Percentiles rank a stretch among this genome's conserved stretches.
Conservation (phyloP, 2,888 invertebrate species). For the Schizotus pectinicornis region DNA sequence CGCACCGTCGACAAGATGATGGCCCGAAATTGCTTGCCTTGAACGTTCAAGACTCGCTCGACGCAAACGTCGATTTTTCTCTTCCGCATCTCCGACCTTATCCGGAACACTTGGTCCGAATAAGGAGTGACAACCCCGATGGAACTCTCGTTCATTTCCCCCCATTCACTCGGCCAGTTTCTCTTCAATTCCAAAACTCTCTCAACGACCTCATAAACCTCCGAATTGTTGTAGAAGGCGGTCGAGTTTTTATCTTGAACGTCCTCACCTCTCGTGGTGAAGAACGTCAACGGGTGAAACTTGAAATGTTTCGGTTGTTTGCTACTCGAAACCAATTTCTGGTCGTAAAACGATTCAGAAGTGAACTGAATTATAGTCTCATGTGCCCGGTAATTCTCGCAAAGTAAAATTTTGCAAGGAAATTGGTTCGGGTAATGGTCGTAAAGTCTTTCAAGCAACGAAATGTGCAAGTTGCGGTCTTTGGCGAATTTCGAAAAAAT, state of each 20-base stretch:
- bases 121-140: slow-evolving; percentile 88
- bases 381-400: slow-evolving; percentile 85
- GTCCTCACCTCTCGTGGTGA: slow-evolving; percentile 80
- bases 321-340: slow-evolving; percentile 75
- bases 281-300: slow-evolving; percentile 79
- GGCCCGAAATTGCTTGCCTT: slow-evolving; percentile 86
- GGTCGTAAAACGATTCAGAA: slow-evolving; percentile 81
- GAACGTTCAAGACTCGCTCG: slow-evolving; percentile 82
- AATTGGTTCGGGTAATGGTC: slow-evolving; percentile 76
- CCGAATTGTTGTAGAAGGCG: slow-evolving; percentile 82
- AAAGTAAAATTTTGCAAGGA: slow-evolving; percentile 79
- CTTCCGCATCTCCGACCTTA: slow-evolving; percentile 77
- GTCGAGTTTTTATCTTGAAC: slow-evolving; percentile 79
- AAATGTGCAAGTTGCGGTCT: slow-evolving; percentile 73
- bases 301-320: slow-evolving; percentile 73
- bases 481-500: slow-evolving; percentile 77
- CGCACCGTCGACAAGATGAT: slow-evolving; percentile 81
- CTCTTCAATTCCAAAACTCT: slow-evolving; percentile 73
- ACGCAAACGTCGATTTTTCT: slow-evolving; percentile 77
- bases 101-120: slow-evolving; percentile 78
- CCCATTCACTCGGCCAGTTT: slow-evolving; percentile 79
- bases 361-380: slow-evolving; percentile 82
- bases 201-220: slow-evolving; percentile 77
- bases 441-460: slow-evolving; percentile 78
- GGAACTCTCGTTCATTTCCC: slow-evolving; percentile 74